Conservation (phyloP, 2,113 vertebrate genomes). For the Lathamus discolor region DNA sequence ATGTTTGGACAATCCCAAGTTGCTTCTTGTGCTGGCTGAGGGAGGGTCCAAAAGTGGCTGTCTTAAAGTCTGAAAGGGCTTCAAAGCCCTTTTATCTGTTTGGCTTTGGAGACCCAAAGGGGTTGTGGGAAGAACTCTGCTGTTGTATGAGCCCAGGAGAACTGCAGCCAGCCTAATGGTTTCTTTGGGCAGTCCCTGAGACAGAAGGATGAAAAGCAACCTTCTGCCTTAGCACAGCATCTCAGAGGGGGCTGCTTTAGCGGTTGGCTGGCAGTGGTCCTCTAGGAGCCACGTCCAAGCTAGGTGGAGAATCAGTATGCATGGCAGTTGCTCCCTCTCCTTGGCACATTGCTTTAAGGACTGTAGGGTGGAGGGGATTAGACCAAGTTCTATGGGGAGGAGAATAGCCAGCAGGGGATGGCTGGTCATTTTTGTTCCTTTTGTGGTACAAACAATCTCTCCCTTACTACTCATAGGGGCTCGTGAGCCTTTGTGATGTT, state of each 20-base stretch:
- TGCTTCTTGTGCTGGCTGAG: not conserved
- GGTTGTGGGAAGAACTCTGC: not conserved
- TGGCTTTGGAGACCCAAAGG: not conserved
- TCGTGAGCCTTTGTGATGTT: conserved; percentile 50
- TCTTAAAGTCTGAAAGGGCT: not conserved
- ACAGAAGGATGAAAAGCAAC: not conserved
- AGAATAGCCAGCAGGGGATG: conserved; percentile 54
- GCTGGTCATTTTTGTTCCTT: conserved; percentile 64
- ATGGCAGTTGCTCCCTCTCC: conserved; percentile 4
- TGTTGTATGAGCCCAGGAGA: not conserved
- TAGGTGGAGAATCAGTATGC: conserved; percentile 45
- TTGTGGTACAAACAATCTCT: conserved; percentile 54
- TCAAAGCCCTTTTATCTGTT: not conserved
- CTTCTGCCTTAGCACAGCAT: not conserved
- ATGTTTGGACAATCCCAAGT: rapidly evolving
- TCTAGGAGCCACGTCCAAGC: not conserved
- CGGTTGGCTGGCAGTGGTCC: conserved; percentile 23
- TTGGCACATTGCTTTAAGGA: conserved; percentile 43
- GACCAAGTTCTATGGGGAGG: conserved; percentile 43
- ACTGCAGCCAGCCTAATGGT: not conserved
- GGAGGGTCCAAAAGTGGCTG: not conserved
- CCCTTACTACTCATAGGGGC: conserved; percentile 18
- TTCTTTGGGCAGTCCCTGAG: not conserved
- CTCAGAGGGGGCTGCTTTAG: not conserved
- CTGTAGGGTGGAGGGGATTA: conserved; percentile 50